These are phyloP conservation scores for Mustela nigripes DNA, from an alignment of 2,113 vertebrate species.

Conservation along the genomic window DNA sequence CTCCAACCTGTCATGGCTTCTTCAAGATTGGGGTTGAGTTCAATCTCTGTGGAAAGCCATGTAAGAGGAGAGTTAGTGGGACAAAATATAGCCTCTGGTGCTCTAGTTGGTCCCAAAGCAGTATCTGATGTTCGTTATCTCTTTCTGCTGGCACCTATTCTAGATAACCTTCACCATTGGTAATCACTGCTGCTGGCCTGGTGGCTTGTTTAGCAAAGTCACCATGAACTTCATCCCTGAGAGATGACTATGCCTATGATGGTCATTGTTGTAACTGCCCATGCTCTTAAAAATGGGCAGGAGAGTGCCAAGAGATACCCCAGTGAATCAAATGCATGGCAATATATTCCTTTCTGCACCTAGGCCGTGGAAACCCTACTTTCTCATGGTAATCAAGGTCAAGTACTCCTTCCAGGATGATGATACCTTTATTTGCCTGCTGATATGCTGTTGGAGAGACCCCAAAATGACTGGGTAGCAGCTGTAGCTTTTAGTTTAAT, in stretches of 20 bases:
- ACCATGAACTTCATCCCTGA: neutral
- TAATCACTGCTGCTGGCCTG: neutral
- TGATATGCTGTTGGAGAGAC: neutral
- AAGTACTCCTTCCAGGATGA: neutral
- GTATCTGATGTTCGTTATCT: neutral
- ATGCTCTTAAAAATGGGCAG: neutral
- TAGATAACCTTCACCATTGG: fast-evolving
- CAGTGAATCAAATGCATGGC: no score
- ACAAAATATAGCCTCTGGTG: neutral
- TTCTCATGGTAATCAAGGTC: neutral
- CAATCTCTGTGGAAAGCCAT: neutral
- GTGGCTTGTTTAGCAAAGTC: neutral
- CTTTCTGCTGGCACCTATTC: fast-evolving
- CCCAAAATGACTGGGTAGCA: neutral
- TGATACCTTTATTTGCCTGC: neutral
- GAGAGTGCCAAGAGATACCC: neutral
- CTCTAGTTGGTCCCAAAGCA: neutral
- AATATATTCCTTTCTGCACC: no score
- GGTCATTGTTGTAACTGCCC: neutral
- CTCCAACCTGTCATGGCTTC: neutral
- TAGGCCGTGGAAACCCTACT: fast-evolving
- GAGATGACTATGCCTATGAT: neutral
- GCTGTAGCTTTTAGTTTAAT: neutral
- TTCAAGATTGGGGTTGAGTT: neutral
- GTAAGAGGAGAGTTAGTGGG: neutral